A percentile compares a stretch with the other conserved stretches of the same genome.
phyloP scores from a whole-genome alignment of 2,888 invertebrate genomes.

The Heliconius ethilla region DNA sequence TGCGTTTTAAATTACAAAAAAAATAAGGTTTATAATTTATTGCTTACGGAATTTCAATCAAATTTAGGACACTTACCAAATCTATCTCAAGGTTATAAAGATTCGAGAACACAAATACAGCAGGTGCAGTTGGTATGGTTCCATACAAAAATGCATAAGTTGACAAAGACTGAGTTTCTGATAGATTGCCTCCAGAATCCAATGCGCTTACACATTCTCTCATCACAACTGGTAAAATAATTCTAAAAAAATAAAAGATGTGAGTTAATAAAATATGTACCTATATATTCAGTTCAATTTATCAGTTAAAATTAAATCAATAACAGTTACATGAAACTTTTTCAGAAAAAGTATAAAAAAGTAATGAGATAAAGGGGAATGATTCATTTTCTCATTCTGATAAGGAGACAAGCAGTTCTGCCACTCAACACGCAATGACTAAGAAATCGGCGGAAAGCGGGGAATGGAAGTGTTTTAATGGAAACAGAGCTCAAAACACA shows the following conservation, averaged over 20 bases:
- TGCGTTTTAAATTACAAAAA: no score
- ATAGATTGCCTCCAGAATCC: conserved; percentile 85
- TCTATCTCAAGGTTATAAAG: conserved; percentile 93
- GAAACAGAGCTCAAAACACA: no score
- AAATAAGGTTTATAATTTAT: neutral
- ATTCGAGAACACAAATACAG: conserved; percentile 96
- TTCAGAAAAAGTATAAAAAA: no score
- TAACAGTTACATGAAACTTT: neutral
- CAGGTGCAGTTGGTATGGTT: conserved; percentile 97
- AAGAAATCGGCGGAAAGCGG: no score
- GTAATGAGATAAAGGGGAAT: no score
- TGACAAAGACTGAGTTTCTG: conserved; percentile 90
- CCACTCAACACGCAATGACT: no score
- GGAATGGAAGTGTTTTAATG: no score
- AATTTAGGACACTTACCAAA: conserved; percentile 82
- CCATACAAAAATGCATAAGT: conserved; percentile 98
- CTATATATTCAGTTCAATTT: neutral
- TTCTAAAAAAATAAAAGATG: conserved; percentile 66
- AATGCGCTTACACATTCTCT: conserved; percentile 91
- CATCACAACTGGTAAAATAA: conserved; percentile 92
- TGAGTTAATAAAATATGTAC: neutral
- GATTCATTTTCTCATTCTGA: no score
- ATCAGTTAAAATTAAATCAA: neutral
- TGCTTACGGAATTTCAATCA: neutral
- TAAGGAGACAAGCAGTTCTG: no score